A percentile compares a stretch with the other conserved stretches of the same genome.
These are phyloP conservation scores for Drosophila monieri DNA, from an alignment of 2,888 invertebrate species.

Conservation along the genomic window DNA sequence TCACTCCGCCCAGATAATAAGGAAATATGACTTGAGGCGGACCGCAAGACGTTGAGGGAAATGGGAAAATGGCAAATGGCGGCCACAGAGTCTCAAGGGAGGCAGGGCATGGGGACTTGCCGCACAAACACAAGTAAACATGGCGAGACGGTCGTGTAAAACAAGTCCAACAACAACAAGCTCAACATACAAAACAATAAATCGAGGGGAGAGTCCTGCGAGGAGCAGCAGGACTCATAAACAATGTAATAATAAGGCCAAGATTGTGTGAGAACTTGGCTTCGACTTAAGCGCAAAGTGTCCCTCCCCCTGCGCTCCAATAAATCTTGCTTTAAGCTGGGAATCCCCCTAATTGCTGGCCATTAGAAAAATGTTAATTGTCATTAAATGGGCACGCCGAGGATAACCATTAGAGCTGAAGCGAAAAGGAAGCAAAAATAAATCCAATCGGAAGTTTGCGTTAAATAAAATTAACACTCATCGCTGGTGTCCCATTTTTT, in stretches of 20 bases:
- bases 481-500: background rate
- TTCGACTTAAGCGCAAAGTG: slow-evolving; percentile 31
- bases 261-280: slow-evolving; percentile 46
- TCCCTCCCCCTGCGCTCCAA: slow-evolving; percentile 37
- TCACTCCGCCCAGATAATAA: slow-evolving; percentile 63
- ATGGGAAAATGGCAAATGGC: slow-evolving; percentile 50
- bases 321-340: slow-evolving; percentile 73
- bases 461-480: slow-evolving; percentile 29
- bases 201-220: slow-evolving; percentile 52
- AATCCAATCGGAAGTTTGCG: slow-evolving; percentile 16
- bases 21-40: slow-evolving; percentile 73
- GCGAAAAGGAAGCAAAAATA: background rate
- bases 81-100: slow-evolving; percentile 36
- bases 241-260: slow-evolving; percentile 76
- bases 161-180: slow-evolving; percentile 59
- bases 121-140: slow-evolving; percentile 68
- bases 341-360: slow-evolving; percentile 64
- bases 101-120: background rate
- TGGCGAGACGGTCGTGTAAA: slow-evolving; percentile 72
- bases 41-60: slow-evolving; percentile 51
- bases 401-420: slow-evolving; percentile 5
- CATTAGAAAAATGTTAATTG: slow-evolving; percentile 76
- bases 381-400: slow-evolving; percentile 49
- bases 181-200: slow-evolving; percentile 62
- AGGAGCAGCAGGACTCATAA: slow-evolving; percentile 58